A percentile compares a stretch with the other conserved stretches of the same genome.
Evolutionary conservation across 2,888 invertebrate species (phyloP).

Genomic region (Lithophane ornitopus): DNA sequence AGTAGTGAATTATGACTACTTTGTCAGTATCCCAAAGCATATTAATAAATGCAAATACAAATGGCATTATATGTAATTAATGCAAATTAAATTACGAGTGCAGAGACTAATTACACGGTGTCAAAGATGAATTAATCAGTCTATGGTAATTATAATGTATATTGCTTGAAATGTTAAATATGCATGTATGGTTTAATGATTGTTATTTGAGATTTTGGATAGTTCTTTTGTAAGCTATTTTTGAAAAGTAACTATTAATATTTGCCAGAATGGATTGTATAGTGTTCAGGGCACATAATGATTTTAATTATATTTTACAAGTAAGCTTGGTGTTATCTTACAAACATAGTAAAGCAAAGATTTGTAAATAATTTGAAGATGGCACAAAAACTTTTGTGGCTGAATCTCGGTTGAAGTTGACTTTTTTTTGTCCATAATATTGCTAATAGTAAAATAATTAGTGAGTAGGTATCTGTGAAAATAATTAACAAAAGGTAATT

Average conservation of each 20-base stretch:
- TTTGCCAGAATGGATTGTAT: not conserved
- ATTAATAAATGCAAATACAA: slow-evolving; percentile 74
- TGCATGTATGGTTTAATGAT: not conserved
- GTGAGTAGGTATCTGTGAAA: too few relatives aligned
- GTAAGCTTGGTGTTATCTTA: not conserved
- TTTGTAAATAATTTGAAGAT: not conserved
- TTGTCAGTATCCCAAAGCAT: slow-evolving; percentile 57
- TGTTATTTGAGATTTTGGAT: slow-evolving; percentile 4
- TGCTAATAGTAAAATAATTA: slow-evolving; percentile 1
- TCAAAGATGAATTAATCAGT: slow-evolving; percentile 77
- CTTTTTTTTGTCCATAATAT: not conserved
- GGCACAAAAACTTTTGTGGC: not conserved
- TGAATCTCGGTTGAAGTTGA: not conserved
- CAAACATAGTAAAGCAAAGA: not conserved
- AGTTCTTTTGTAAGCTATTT: not conserved
- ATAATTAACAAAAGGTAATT: not conserved
- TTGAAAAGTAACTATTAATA: not conserved
- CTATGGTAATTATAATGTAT: slow-evolving; percentile 64
- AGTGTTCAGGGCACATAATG: too few relatives aligned
- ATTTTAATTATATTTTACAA: not conserved
- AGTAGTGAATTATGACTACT: slow-evolving; percentile 59
- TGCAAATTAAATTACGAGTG: slow-evolving; percentile 78
- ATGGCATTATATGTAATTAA: slow-evolving; percentile 74
- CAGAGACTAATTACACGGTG: slow-evolving; percentile 74
- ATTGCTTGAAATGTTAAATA: slow-evolving; percentile 53